Conservation (phyloP, 2,888 invertebrate species). For the Ormyrus pomaceus region DNA sequence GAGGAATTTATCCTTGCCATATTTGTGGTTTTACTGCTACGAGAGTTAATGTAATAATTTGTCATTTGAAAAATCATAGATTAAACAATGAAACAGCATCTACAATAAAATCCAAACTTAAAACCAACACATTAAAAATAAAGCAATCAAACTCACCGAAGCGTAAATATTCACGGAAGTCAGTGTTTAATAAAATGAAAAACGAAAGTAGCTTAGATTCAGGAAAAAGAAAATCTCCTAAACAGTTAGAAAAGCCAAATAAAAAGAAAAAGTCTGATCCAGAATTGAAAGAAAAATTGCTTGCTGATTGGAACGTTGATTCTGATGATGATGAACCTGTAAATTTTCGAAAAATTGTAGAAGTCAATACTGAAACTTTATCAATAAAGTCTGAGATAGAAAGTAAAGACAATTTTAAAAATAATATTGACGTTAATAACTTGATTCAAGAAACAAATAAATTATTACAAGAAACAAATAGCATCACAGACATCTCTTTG, state of each 20-base stretch:
- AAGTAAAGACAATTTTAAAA: conserved; percentile 46
- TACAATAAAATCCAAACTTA: conserved; percentile 49
- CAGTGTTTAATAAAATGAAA: conserved; percentile 66
- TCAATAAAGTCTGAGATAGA: conserved; percentile 8
- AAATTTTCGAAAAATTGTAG: conserved; percentile 61
- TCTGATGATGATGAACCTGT: conserved; percentile 74
- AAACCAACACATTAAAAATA: conserved; percentile 62
- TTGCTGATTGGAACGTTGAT: conserved; percentile 88
- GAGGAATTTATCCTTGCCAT: conserved; percentile 78
- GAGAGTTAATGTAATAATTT: conserved; percentile 84
- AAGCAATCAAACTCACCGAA: conserved; percentile 69
- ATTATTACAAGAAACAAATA: conserved; percentile 70
- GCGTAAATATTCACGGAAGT: conserved; percentile 73
- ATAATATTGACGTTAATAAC: conserved; percentile 63
- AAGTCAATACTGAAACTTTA: conserved; percentile 33
- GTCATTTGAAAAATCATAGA: conserved; percentile 84
- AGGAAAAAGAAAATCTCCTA: conserved; percentile 68
- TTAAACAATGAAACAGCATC: conserved; percentile 35
- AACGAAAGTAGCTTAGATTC: conserved; percentile 69
- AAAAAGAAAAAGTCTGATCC: conserved; percentile 79
- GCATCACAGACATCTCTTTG: conserved; percentile 53
- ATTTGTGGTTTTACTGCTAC: conserved; percentile 82
- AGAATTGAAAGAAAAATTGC: conserved; percentile 82
- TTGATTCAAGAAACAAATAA: conserved; percentile 68
- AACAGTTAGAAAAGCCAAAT: conserved; percentile 66